Base-by-base conservation (phyloP, 2,888 invertebrate genomes). In the Caradrina clavipalpis region DNA sequence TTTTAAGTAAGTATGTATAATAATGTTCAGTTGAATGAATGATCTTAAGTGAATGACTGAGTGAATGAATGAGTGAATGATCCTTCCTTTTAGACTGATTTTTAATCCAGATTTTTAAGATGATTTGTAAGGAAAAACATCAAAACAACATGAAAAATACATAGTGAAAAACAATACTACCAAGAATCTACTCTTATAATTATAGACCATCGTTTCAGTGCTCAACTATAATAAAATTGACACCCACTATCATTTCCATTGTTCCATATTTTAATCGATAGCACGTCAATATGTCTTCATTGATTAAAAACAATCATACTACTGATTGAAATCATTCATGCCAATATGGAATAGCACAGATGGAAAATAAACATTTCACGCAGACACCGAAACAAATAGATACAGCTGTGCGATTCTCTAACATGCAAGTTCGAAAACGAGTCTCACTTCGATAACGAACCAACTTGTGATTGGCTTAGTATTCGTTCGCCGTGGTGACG, bases 221-320 rank as follows among this genome's bases (percentile, higher is more conserved):
- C 47, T 47, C 53, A 42, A 22, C 26, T 47, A 47, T 45, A 45
- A 45, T 45, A 45, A 17, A 17, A 17, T 69, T 58, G 58, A 54
- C 54, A 61, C 35, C n/a, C 19, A 61, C 26, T n/a, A 35, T 51
- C n/a, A 51, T 47, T 56, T 69, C 39, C 13, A 60, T 53, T 59
- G 70, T 42, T 54, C 60, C 54, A n/a, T 51, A 78, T 68, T 22
- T 63, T 70, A 56, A 57, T 65, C 59, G 55, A 63, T 26, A 56
- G 39, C 35, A 59, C 39, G 51, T 22, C 73, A 49, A 74, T 74
- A 39, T 31, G 21, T 70, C 69, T 69, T 63, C 59, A 54, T 74
- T 74, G 80, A 80, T 80, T 78, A 71, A 67, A 71, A 78, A 60
- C 69, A 78, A 80, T 78, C 53, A 63, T 57, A 67, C 61, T 42